Evolutionary conservation across 1,140 invertebrate species (phyloP).

Genomic region (Apis mellifera): Amel_HAv3.1 CM009940.2:6249001-6249500

Average conservation of each 20-base stretch:
- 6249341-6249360: too few species aligned
- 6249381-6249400: too few species aligned
- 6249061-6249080: not conserved
- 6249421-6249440: too few species aligned
- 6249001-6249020: constrained; percentile 18
- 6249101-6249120: not conserved
- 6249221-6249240: not conserved
- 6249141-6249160: not conserved
- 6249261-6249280: not conserved
- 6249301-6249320: not conserved
- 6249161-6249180: not conserved
- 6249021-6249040: not conserved
- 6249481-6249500: too few species aligned
- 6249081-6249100: too few species aligned
- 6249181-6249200: not conserved
- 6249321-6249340: not conserved
- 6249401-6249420: too few species aligned
- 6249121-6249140: not conserved
- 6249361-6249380: too few species aligned
- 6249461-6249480: too few species aligned
- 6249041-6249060: not conserved
- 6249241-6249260: not conserved
- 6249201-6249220: not conserved
- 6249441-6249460: too few species aligned
- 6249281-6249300: not conserved